Evolutionary conservation across 2,113 vertebrate species (phyloP).

Genomic region (Piaya cayana): DNA sequence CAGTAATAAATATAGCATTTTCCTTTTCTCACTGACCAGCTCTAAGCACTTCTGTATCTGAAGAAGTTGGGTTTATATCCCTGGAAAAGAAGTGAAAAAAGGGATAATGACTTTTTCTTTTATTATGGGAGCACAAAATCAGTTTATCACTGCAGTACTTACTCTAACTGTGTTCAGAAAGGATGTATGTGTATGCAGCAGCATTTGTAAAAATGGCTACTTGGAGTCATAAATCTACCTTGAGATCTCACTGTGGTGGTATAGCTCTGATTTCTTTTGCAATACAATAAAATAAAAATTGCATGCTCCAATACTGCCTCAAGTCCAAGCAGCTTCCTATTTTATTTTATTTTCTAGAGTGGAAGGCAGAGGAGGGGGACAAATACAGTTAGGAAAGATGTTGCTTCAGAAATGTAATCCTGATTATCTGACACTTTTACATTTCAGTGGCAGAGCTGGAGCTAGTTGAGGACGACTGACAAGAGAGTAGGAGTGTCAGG

Average conservation of each 20-base stretch:
- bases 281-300: neutral
- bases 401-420: neutral
- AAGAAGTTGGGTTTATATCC: neutral
- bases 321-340: neutral
- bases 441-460: neutral
- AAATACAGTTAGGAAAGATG: neutral
- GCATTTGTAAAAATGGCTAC: slow-evolving; percentile 32
- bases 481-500: neutral
- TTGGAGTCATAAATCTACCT: neutral
- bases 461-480: neutral
- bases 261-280: neutral
- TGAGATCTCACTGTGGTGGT: neutral
- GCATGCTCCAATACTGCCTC: neutral
- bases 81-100: neutral
- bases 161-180: neutral
- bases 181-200: neutral
- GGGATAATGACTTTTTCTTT: neutral
- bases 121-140: neutral
- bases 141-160: neutral
- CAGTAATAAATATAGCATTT: neutral
- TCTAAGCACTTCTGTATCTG: neutral
- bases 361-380: neutral
- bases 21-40: neutral
- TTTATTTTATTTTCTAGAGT: neutral
- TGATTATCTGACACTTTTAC: neutral